Evolutionary conservation across 1,140 invertebrate species (phyloP).

Genomic region (Pissodes strobi): DNA sequence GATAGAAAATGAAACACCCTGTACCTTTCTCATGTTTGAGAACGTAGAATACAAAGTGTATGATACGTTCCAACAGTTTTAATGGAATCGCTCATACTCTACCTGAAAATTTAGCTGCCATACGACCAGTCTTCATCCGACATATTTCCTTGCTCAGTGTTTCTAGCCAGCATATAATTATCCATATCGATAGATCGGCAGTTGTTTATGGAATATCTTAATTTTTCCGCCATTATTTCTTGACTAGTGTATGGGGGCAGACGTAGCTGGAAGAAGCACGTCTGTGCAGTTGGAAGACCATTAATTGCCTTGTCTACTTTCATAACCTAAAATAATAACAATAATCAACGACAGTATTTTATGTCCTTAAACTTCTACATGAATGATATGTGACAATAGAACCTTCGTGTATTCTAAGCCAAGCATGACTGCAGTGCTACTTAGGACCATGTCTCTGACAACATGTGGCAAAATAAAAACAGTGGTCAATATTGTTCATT

Average conservation of each 20-base stretch:
- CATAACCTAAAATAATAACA: slow-evolving; percentile 59
- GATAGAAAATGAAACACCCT: no score
- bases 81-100: no score
- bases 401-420: no score
- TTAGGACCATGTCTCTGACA: no score
- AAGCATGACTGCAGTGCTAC: no score
- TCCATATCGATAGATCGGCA: slow-evolving; percentile 77
- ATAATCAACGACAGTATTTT: background rate
- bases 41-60: no score
- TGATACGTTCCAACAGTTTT: no score
- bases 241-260: slow-evolving; percentile 67
- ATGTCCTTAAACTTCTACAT: background rate
- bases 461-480: no score
- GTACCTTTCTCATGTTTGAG: no score
- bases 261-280: slow-evolving; percentile 73
- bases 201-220: slow-evolving; percentile 71
- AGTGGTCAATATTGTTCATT: no score
- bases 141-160: slow-evolving; percentile 60
- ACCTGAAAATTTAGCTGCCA: slow-evolving; percentile 25
- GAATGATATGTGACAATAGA: no score
- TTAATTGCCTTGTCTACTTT: slow-evolving; percentile 64
- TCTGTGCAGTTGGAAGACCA: slow-evolving; percentile 70
- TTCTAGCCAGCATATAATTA: slow-evolving; percentile 72
- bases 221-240: slow-evolving; percentile 66
- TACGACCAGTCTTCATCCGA: slow-evolving; percentile 60